Evolutionary conservation across 2,797 vertebrate species (phyloP).

Genomic region (Macropodus opercularis): DNA sequence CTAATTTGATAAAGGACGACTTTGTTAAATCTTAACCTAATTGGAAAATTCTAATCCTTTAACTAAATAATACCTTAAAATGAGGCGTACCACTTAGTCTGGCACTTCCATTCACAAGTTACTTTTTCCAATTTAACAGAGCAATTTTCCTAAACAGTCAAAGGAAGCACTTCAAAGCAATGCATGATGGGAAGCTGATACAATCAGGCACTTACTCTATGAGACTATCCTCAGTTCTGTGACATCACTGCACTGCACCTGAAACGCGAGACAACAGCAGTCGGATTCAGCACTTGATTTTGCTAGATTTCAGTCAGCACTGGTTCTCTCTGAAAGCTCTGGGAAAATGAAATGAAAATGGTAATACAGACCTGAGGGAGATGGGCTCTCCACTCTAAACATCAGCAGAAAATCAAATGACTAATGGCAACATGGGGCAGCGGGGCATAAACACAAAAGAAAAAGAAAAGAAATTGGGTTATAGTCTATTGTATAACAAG

Average conservation of each 20-base stretch:
- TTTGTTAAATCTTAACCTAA: slow-evolving; percentile 71
- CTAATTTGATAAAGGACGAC: slow-evolving; percentile 72
- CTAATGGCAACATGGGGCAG: slow-evolving; percentile 36
- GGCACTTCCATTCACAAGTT: slow-evolving; percentile 44
- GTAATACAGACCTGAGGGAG: slow-evolving; percentile 45
- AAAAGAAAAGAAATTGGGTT: slow-evolving; percentile 45
- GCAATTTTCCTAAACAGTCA: slow-evolving; percentile 38
- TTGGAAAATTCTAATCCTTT: slow-evolving; percentile 73
- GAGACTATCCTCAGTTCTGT: slow-evolving; percentile 79
- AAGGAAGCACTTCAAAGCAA: slow-evolving; percentile 35
- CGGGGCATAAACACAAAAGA: slow-evolving; percentile 21
- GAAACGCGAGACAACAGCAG: slow-evolving; percentile 75
- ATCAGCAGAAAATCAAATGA: slow-evolving; percentile 55
- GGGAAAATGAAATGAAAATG: slow-evolving; percentile 70
- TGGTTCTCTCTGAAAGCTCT: slow-evolving; percentile 42
- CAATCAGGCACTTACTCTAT: slow-evolving; percentile 79
- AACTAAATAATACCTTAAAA: slow-evolving; percentile 68
- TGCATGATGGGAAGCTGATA: slow-evolving; percentile 36
- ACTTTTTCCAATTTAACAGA: slow-evolving; percentile 56
- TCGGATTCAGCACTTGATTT: slow-evolving; percentile 63
- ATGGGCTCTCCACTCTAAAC: slow-evolving; percentile 51
- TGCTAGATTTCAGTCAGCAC: slow-evolving; percentile 60
- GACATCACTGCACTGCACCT: slow-evolving; percentile 83
- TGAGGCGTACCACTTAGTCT: slow-evolving; percentile 52
- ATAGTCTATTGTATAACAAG: slow-evolving; percentile 23